Base-by-base conservation (phyloP, 2,113 vertebrate genomes). In the Anoplopoma fimbria region DNA sequence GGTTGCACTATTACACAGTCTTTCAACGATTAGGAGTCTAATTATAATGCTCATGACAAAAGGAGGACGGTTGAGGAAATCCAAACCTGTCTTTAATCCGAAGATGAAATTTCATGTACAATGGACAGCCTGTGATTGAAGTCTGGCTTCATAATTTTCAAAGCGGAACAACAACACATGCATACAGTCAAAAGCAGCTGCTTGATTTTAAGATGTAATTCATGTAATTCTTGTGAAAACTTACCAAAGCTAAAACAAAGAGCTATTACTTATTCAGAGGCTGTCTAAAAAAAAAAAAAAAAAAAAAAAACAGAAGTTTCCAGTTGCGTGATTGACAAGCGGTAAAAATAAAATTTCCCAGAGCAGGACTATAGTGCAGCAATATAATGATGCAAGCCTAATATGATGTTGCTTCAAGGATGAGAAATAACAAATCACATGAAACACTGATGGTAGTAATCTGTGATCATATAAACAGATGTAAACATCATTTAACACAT, bases 51-150 rank as follows among this genome's bases (percentile, higher is more conserved):
- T 89, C 70, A 81, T 69, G 87, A 91, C 93, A 82, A 95, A 92
- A 91, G 92, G 71, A 83, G 53, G 61, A 90, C 71, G 68, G 85
- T 83, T 84, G 82, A 75, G 79, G 89, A 91, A 93, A 93, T 89
- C 83, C 81, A 92, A 94, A 94, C 89, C 91, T 92, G 93, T 88
- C 94, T 94, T 92, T 94, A 91, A 94, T 94, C 90, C 88, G 79
- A 67, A 87, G 86, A 90, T 75, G 89, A 91, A 83, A 92, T 93
- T 92, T 91, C 83, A 85, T 88, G 91, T 90, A 81, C 84, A 88
- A 88, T 79, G 74, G 90, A 92, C 89, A 90, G 91, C 81, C 83
- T 75, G 85, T 95, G 92, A 95, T 90, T 93, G 93, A 95, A 95
- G 91, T 93, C 85, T 85, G 89, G 88, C 86, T 89, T 90, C 69